phyloP scores from a whole-genome alignment of 2,113 vertebrate genomes.

The Nothoprocta perdicaria region DNA sequence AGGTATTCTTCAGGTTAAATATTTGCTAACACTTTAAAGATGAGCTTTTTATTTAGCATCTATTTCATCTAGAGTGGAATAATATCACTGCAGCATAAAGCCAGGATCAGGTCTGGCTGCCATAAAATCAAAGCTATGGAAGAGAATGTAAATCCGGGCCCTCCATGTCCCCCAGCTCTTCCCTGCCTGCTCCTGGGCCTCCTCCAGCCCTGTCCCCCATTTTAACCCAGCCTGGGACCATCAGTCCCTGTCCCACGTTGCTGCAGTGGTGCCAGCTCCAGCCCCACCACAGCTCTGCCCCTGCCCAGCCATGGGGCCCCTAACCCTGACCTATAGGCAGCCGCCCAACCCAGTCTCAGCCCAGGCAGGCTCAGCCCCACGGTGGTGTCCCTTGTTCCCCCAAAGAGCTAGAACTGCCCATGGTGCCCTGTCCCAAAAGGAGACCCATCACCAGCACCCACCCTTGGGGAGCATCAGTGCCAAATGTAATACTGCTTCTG shows the following conservation, averaged over 20 bases:
- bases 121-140: background rate
- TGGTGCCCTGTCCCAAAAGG: background rate
- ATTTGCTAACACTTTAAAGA: background rate
- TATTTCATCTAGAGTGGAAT: background rate
- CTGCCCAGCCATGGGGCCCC: background rate
- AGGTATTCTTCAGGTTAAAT: background rate
- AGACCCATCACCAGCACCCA: background rate
- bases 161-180: rapidly evolving
- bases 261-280: no score
- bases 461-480: background rate
- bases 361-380: background rate
- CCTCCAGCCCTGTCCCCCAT: background rate
- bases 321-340: no score
- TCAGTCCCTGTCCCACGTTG: background rate
- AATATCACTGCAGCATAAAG: background rate
- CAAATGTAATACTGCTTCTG: background rate
- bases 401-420: background rate
- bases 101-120: background rate
- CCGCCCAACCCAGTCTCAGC: background rate
- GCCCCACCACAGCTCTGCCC: background rate
- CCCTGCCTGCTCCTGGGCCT: background rate
- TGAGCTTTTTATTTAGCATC: background rate
- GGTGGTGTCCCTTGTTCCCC: background rate
- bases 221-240: background rate
- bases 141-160: background rate